Evolutionary conservation across 2,888 invertebrate genomes (phyloP).

Genomic region (Alsophila aescularia): DNA sequence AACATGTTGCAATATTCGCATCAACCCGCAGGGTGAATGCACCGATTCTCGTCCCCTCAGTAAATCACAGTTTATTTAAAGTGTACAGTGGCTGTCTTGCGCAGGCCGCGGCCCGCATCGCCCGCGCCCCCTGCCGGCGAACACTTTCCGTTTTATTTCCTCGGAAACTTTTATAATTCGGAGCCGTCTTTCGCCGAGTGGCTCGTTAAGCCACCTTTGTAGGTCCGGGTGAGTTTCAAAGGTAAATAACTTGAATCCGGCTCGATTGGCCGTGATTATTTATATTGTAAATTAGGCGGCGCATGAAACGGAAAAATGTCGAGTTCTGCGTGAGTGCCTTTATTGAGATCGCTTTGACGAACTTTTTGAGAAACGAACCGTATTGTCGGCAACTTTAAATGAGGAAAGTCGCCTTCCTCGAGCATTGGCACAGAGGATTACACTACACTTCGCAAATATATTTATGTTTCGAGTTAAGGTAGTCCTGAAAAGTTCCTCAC

Average conservation of each 20-base stretch:
- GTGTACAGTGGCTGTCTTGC: constrained; percentile 42
- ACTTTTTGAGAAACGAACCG: constrained; percentile 32
- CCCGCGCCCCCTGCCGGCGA: constrained; percentile 34
- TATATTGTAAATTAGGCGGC: constrained; percentile 64
- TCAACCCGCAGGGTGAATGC: constrained; percentile 37
- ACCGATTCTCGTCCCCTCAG: constrained; percentile 34
- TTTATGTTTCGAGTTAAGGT: neutral
- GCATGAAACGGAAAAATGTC: constrained; percentile 38
- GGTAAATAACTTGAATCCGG: constrained; percentile 63
- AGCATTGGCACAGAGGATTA: constrained; percentile 2
- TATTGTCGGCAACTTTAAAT: constrained; percentile 28
- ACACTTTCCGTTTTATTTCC: constrained; percentile 53
- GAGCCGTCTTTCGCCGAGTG: constrained; percentile 47
- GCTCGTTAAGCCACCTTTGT: constrained; percentile 71
- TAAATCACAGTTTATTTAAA: constrained; percentile 53
- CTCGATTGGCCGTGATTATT: constrained; percentile 64
- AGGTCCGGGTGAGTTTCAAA: constrained; percentile 52
- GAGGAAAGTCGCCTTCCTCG: constrained; percentile 15
- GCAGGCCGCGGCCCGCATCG: constrained; percentile 44
- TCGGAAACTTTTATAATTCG: constrained; percentile 58
- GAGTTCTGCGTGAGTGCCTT: constrained; percentile 26
- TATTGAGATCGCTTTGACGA: constrained; percentile 28
- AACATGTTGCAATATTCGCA: constrained; percentile 18
- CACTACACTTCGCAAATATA: neutral
- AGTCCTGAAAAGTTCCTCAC: neutral